Evolutionary conservation across 2,797 vertebrate species (phyloP).

Genomic region (Sebastes ruberrimus): DNA sequence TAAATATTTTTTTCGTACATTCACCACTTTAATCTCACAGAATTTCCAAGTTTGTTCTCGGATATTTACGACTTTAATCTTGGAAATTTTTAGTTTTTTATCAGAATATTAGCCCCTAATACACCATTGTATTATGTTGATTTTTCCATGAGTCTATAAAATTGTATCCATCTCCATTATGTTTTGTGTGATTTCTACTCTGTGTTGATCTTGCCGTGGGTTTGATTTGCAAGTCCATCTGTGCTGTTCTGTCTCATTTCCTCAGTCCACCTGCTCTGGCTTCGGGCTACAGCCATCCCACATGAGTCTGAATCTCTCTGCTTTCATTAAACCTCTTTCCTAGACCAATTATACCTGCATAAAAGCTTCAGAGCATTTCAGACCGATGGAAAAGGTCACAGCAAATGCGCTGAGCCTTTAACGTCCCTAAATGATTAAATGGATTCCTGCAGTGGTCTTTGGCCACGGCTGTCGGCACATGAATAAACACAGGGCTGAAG

Average conservation of each 20-base stretch:
- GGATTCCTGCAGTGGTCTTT: slow-evolving; percentile 44
- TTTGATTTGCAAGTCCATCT: neutral
- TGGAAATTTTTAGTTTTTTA: too few relatives aligned
- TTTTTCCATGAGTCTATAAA: neutral
- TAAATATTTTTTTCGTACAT: too few relatives aligned
- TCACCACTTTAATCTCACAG: too few relatives aligned
- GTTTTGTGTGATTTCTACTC: neutral
- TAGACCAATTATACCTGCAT: slow-evolving; percentile 26
- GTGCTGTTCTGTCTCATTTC: neutral
- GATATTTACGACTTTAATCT: too few relatives aligned
- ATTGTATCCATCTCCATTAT: neutral
- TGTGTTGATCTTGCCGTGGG: neutral
- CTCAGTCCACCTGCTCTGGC: slow-evolving; percentile 5
- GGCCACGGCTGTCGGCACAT: slow-evolving; percentile 23
- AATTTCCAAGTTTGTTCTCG: neutral
- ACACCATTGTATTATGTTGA: too few relatives aligned
- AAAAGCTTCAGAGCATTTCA: slow-evolving; percentile 19
- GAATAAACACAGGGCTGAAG: slow-evolving; percentile 46
- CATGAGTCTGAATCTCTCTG: slow-evolving; percentile 30
- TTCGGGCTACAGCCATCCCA: neutral
- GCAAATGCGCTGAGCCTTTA: slow-evolving; percentile 23
- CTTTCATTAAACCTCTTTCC: slow-evolving; percentile 39
- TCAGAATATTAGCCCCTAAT: too few relatives aligned
- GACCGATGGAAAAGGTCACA: slow-evolving; percentile 35
- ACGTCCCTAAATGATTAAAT: slow-evolving; percentile 42